Conservation (phyloP, 2,888 invertebrate genomes). For the Leucophenga montana region DNA sequence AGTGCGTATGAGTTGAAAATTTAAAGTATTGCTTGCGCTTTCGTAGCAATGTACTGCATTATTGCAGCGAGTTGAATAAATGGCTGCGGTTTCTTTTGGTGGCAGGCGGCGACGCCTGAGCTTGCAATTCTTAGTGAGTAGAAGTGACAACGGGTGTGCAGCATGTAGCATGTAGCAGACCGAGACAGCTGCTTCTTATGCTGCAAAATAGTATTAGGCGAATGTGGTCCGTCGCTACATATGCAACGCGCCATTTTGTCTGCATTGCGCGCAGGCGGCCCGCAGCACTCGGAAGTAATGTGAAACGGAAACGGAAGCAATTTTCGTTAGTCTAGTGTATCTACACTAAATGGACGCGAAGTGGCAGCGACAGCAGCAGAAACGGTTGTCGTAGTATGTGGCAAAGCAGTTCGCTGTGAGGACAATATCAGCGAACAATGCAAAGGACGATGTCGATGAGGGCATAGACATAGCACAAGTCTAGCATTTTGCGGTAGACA, state of each 20-base stretch:
- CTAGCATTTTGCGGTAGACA: conserved; percentile 50
- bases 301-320: conserved; percentile 63
- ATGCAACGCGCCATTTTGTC: not conserved
- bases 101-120: not conserved
- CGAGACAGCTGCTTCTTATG: conserved; percentile 5
- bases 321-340: conserved; percentile 61
- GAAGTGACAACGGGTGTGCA: not conserved
- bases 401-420: conserved; percentile 38
- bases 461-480: conserved; percentile 44
- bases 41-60: conserved; percentile 46
- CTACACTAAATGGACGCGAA: conserved; percentile 47
- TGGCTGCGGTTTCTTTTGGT: conserved; percentile 39
- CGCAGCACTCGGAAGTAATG: conserved; percentile 49
- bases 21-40: no score
- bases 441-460: conserved; percentile 38
- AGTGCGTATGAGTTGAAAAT: no score
- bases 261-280: not conserved
- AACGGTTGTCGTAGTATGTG: conserved; percentile 29
- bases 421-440: not conserved
- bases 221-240: not conserved
- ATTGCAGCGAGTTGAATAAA: conserved; percentile 45
- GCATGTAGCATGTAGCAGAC: not conserved
- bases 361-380: conserved; percentile 28
- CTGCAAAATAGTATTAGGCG: not conserved
- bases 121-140: conserved; percentile 16